Evolutionary conservation across 2,113 vertebrate species (phyloP).

Genomic region (Calyptomena viridis): DNA sequence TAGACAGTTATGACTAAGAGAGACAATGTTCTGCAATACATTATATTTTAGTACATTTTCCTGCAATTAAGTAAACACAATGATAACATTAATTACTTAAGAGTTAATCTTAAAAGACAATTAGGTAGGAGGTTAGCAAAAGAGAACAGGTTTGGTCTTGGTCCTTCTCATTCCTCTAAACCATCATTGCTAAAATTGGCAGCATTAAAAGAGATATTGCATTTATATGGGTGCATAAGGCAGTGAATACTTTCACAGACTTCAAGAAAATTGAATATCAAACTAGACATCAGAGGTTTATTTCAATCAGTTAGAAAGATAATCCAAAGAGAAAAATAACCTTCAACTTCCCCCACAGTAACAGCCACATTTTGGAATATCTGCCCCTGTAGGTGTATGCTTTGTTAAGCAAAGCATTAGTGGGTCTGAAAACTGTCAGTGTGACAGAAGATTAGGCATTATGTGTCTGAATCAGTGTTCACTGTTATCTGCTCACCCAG

Average conservation of each 20-base stretch:
- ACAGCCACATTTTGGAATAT: not conserved
- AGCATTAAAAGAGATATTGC: not conserved
- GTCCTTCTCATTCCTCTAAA: not conserved
- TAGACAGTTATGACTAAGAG: not conserved
- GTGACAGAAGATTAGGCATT: not conserved
- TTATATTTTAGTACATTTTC: not conserved
- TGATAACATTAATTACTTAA: not conserved
- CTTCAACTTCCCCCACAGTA: not conserved
- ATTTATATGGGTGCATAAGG: not conserved
- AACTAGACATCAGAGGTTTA: not conserved
- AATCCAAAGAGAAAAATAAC: not conserved
- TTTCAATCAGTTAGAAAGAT: not conserved
- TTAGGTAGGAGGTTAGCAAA: not conserved
- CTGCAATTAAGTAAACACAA: not conserved
- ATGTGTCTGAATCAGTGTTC: not conserved
- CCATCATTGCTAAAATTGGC: no score
- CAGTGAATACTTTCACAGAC: not conserved
- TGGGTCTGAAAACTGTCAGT: not conserved
- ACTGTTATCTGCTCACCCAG: not conserved
- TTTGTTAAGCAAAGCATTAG: not conserved
- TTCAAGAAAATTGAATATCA: not conserved
- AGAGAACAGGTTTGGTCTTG: not conserved
- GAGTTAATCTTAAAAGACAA: not conserved
- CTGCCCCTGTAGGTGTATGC: rapidly evolving
- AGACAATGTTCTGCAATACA: not conserved